Conservation (phyloP, 2,113 vertebrate species). For the Phalacrocorax carbo region DNA sequence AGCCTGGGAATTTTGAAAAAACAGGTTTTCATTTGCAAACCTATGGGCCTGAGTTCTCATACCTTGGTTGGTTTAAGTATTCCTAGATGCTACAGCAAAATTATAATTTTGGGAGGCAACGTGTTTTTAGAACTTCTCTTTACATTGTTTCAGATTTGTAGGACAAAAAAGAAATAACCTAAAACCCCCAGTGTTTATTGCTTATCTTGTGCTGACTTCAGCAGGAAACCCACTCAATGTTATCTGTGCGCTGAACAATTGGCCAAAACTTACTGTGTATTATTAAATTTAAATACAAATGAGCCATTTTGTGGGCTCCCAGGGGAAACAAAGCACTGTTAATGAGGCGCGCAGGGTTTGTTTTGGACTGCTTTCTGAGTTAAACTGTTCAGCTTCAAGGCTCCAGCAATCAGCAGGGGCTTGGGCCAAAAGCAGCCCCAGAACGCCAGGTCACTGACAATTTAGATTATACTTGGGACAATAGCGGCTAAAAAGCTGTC, state of each 20-base stretch:
- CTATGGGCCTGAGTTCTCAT: not conserved
- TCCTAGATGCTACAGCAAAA: not conserved
- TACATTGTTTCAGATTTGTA: not conserved
- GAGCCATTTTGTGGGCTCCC: not conserved
- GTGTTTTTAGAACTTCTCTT: not conserved
- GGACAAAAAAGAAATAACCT: not conserved
- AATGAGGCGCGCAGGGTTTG: not conserved
- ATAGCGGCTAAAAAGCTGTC: not conserved
- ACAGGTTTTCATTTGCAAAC: not conserved
- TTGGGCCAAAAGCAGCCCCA: not conserved
- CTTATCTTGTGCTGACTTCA: not conserved
- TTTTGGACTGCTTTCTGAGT: not conserved
- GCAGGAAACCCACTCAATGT: not conserved
- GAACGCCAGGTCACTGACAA: not conserved
- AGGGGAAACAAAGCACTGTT: not conserved
- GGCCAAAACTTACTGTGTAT: rapidly evolving
- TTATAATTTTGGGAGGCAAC: not conserved
- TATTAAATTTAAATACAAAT: not conserved
- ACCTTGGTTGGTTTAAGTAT: not conserved
- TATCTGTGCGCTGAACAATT: not conserved
- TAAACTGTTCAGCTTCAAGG: not conserved
- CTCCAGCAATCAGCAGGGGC: not conserved
- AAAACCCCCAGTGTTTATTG: not conserved
- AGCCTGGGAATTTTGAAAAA: not conserved
- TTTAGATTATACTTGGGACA: not conserved